Conservation (phyloP, 2,888 invertebrate species). For the Epirrita christyi region DNA sequence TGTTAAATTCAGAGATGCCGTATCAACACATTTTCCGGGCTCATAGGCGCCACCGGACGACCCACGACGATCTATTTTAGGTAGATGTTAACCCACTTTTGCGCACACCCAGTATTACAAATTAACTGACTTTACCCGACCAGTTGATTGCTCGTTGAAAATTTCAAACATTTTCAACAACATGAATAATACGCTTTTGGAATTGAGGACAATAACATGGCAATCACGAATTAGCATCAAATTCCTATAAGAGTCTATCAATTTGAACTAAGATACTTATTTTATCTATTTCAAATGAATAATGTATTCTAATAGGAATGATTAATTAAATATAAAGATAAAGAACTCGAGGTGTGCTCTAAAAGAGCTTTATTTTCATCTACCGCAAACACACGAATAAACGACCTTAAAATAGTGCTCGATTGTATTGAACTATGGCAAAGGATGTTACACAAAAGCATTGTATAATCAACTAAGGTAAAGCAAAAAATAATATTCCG, state of each 20-base stretch:
- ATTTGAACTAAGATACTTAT: too few relatives aligned
- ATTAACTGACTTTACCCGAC: conserved; percentile 62
- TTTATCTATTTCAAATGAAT: neutral
- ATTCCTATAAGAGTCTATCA: too few relatives aligned
- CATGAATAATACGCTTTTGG: conserved; percentile 7
- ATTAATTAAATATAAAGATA: too few relatives aligned
- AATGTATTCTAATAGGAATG: too few relatives aligned
- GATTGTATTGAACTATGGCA: too few relatives aligned
- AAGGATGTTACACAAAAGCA: conserved; percentile 6
- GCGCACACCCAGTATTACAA: conserved; percentile 61
- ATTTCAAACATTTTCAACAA: conserved; percentile 25
- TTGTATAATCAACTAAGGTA: neutral
- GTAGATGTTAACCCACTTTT: conserved; percentile 72
- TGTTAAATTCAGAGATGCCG: conserved; percentile 35
- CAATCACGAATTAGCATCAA: conserved; percentile 9
- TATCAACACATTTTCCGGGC: conserved; percentile 45
- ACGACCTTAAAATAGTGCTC: too few relatives aligned
- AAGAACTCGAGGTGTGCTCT: too few relatives aligned
- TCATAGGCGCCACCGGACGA: conserved; percentile 53
- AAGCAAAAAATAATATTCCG: conserved; percentile 22
- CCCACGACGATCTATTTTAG: conserved; percentile 72
- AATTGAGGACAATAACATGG: conserved; percentile 19
- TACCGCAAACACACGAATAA: too few relatives aligned
- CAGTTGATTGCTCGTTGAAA: conserved; percentile 47
- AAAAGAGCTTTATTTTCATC: too few relatives aligned